Base-by-base conservation (phyloP, 2,113 vertebrate species). In the Cyprinodon brontotheroides region DNA sequence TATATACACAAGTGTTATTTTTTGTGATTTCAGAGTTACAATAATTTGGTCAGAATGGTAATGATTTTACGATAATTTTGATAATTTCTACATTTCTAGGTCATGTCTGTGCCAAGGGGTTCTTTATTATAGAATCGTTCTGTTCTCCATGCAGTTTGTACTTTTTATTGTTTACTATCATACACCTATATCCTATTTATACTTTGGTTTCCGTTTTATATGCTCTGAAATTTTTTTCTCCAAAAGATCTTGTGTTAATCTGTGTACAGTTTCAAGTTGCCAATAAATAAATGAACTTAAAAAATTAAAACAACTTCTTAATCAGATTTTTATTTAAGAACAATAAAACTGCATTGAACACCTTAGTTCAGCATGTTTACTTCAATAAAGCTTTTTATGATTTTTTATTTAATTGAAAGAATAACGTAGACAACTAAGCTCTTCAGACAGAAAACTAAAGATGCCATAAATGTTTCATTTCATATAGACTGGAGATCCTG, bases 301-400 rank as follows among this genome's bases (percentile, higher is more conserved):
- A 38, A 65, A 60, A 78, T 9, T 13, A 1, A 64, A 48, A 41
- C 36, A 37, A 62, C 71, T 20, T 61, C 15, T 11, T 8, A 15
- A 0, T 64, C 15, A 67, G 72, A 0, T 17, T 68, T 88, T 83
- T 82, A 83, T 83, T 80, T 3, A 39, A 43, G 8, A 72, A 72
- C 72, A 62, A 76, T 45, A 37, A 4, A 13, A 77, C 29, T 69
- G 64, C 61, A 70, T n/a, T 66, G 12, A 69, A 65, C 7, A 47
- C 12, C 36, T 37, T 4, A n/a, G 48, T n/a, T 20, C 11, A n/a
- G 59, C 39, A 67, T 13, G 37, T 53, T 11, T 41, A 53, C 38
- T 37, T 78, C n/a, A 41, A 17, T 38, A 11, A 72, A 20, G 29
- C 64, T 29, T 48, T 22, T 43, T 38, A 68, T 69, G 59, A 3